These are phyloP conservation scores for Silurus aristotelis DNA, from an alignment of 2,797 vertebrate genomes.

Conservation along the genomic window DNA sequence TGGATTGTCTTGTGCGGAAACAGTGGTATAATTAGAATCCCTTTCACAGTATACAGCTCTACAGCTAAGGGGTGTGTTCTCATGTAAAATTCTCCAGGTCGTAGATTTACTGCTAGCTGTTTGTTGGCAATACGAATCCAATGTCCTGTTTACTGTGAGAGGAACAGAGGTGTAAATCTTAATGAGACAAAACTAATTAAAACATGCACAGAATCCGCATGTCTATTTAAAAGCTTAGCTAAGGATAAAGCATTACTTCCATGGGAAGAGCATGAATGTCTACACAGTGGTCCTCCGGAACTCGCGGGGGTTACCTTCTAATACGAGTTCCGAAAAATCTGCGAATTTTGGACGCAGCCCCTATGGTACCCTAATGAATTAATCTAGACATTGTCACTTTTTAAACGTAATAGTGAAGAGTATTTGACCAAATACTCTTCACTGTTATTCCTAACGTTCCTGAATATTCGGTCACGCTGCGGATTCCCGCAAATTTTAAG, in stretches of 20 bases:
- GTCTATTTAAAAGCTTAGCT: neutral
- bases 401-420: too few relatives aligned
- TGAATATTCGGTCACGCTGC: too few relatives aligned
- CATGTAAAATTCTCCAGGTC: neutral
- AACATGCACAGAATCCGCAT: neutral
- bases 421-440: too few relatives aligned
- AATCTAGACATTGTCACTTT: too few relatives aligned
- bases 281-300: too few relatives aligned
- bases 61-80: neutral
- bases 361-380: too few relatives aligned
- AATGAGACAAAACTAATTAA: neutral
- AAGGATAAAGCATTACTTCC: neutral
- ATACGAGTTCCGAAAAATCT: too few relatives aligned
- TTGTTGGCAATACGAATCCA: neutral
- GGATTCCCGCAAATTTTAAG: too few relatives aligned
- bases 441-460: too few relatives aligned
- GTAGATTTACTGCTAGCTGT: neutral
- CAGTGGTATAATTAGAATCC: neutral
- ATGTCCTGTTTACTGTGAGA: neutral
- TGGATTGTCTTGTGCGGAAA: neutral
- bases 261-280: neutral
- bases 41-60: neutral
- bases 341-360: too few relatives aligned
- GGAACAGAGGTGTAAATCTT: neutral
- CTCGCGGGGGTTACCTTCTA: too few relatives aligned